Evolutionary conservation across 2,797 vertebrate species (phyloP).

Genomic region (Rhyacichthys aspro): DNA sequence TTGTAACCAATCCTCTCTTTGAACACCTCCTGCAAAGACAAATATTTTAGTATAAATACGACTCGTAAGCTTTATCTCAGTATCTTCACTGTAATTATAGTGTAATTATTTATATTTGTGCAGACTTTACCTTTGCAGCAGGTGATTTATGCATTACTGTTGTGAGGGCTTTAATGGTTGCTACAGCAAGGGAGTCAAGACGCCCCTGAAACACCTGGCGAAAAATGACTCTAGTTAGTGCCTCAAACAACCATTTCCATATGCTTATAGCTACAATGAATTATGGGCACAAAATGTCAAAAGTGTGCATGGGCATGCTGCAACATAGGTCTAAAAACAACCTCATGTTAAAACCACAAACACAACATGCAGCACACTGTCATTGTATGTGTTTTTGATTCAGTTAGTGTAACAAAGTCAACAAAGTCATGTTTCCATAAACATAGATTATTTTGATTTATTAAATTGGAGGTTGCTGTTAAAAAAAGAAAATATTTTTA

Average conservation of each 20-base stretch:
- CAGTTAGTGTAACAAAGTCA: conserved; percentile 26
- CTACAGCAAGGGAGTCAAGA: conserved; percentile 90
- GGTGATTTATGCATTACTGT: conserved; percentile 98
- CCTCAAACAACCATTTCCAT: not conserved
- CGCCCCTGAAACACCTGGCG: conserved; percentile 92
- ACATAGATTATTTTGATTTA: not conserved
- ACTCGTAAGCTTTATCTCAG: not conserved
- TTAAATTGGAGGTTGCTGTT: no score
- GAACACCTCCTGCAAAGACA: conserved; percentile 89
- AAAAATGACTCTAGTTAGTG: conserved; percentile 22
- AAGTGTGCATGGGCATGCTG: conserved; percentile 44
- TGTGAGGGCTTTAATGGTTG: conserved; percentile 94
- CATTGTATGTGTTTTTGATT: conserved; percentile 36
- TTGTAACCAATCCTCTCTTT: conserved; percentile 97
- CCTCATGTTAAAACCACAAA: conserved; percentile 13
- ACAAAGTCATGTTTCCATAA: conserved; percentile 18
- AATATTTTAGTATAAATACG: not conserved
- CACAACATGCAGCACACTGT: conserved; percentile 38
- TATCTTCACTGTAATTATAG: not conserved
- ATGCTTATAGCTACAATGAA: not conserved
- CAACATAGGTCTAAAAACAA: conserved; percentile 3
- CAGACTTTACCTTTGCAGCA: conserved; percentile 89
- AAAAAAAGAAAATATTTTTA: no score
- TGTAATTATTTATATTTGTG: not conserved
- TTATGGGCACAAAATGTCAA: not conserved